Evolutionary conservation across 2,113 vertebrate genomes (phyloP).

Genomic region (Callipepla squamata): DNA sequence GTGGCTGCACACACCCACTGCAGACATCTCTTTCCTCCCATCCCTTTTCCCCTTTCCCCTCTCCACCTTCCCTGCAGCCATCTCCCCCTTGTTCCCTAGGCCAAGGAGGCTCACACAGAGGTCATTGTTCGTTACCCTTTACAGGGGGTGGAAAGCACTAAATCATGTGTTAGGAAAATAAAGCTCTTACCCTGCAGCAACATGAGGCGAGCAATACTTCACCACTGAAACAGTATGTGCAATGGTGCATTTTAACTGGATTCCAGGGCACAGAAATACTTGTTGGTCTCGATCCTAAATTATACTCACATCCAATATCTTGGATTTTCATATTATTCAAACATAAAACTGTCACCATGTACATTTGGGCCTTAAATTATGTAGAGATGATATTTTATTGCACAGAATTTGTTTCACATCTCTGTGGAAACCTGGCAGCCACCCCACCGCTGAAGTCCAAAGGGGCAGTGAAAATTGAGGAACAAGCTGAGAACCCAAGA

Average conservation of each 20-base stretch:
- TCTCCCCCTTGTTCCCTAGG: background rate
- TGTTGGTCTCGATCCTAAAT: slow-evolving; percentile 29
- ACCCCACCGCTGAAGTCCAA: slow-evolving; percentile 26
- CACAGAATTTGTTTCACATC: slow-evolving; percentile 55
- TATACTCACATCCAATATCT: slow-evolving; percentile 45
- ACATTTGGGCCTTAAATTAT: slow-evolving; percentile 55
- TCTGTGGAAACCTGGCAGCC: slow-evolving; percentile 66
- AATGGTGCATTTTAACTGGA: slow-evolving; percentile 53
- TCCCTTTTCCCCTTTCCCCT: background rate
- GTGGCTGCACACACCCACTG: background rate
- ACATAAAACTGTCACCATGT: slow-evolving; percentile 62
- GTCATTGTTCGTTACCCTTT: slow-evolving; percentile 46
- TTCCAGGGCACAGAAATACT: slow-evolving; percentile 53
- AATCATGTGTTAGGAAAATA: slow-evolving; percentile 57
- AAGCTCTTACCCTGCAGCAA: slow-evolving; percentile 48
- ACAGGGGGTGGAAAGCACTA: slow-evolving; percentile 43
- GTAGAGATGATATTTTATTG: slow-evolving; percentile 59
- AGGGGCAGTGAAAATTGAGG: slow-evolving; percentile 46
- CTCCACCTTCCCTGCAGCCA: background rate
- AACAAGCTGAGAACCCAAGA: slow-evolving; percentile 31
- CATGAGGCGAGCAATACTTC: slow-evolving; percentile 33
- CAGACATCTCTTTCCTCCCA: background rate
- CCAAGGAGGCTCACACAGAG: slow-evolving; percentile 6
- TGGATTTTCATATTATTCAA: slow-evolving; percentile 58
- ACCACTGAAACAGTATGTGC: background rate